A percentile compares a stretch with the other conserved stretches of the same genome.
Conservation (phyloP, 2,113 vertebrate species). For the Canis aureus region DNA sequence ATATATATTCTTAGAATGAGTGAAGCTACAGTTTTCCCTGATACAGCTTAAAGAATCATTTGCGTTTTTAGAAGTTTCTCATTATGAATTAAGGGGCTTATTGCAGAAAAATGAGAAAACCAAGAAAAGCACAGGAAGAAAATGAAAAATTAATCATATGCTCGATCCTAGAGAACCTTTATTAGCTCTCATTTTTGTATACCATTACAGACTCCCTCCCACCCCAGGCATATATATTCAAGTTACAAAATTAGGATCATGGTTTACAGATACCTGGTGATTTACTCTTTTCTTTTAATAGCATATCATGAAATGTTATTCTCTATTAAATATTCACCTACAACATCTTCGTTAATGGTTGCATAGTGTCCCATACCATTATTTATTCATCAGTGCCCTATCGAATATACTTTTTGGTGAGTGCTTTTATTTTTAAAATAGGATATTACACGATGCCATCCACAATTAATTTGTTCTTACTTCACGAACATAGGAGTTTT, state of each 20-base stretch:
- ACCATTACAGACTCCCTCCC: neutral
- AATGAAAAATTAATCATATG: constrained; percentile 25
- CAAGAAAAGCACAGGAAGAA: neutral
- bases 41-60: constrained; percentile 41
- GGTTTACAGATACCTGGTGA: neutral
- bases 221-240: neutral
- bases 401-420: constrained; percentile 27
- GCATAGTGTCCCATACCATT: neutral
- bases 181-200: neutral
- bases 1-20: constrained; percentile 70
- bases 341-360: constrained; percentile 36
- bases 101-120: constrained; percentile 66
- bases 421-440: constrained; percentile 59
- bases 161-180: neutral
- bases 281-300: constrained; percentile 54
- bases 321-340: constrained; percentile 56
- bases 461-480: constrained; percentile 46
- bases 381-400: constrained; percentile 59
- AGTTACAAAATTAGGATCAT: constrained; percentile 30
- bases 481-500: neutral
- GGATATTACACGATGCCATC: neutral
- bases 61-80: constrained; percentile 43
- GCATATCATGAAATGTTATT: neutral
- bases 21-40: constrained; percentile 61
- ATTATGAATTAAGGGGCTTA: constrained; percentile 57